Evolutionary conservation across 2,797 vertebrate genomes (phyloP).

Genomic region (Acrocephalus scirpaceus): DNA sequence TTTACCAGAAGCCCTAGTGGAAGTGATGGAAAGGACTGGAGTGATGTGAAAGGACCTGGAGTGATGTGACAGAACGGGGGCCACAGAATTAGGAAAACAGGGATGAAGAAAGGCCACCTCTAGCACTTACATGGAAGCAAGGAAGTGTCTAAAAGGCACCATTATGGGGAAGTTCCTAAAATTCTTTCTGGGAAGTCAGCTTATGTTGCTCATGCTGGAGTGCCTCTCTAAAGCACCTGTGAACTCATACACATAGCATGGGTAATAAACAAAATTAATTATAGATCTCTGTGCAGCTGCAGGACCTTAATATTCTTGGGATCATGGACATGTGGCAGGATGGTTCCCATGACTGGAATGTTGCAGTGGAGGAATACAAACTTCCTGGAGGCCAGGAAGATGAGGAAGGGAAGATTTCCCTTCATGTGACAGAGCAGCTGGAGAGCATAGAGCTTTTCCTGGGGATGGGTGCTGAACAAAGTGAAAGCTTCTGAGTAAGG

Average conservation of each 20-base stretch:
- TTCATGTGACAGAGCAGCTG: background rate
- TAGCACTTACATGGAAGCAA: background rate
- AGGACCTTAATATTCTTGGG: background rate
- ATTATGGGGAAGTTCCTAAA: background rate
- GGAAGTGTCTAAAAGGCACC: background rate
- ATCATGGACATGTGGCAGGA: background rate
- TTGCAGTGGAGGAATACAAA: background rate
- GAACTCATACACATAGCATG: background rate
- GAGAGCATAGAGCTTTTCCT: background rate
- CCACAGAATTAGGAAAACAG: background rate
- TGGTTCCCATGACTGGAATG: background rate
- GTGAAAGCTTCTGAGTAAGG: background rate
- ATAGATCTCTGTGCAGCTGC: background rate
- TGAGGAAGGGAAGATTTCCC: background rate
- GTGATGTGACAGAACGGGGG: background rate
- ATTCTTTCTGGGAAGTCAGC: background rate
- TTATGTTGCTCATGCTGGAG: background rate
- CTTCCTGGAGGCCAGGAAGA: background rate
- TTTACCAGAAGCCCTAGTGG: background rate
- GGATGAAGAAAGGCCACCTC: background rate
- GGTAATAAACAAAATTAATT: background rate
- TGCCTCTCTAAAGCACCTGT: background rate
- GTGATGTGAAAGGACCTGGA: background rate
- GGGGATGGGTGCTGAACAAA: background rate
- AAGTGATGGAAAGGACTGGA: background rate